These are phyloP conservation scores for Tylochromis polylepis DNA, from an alignment of 2,113 vertebrate species.

Conservation along the genomic window DNA sequence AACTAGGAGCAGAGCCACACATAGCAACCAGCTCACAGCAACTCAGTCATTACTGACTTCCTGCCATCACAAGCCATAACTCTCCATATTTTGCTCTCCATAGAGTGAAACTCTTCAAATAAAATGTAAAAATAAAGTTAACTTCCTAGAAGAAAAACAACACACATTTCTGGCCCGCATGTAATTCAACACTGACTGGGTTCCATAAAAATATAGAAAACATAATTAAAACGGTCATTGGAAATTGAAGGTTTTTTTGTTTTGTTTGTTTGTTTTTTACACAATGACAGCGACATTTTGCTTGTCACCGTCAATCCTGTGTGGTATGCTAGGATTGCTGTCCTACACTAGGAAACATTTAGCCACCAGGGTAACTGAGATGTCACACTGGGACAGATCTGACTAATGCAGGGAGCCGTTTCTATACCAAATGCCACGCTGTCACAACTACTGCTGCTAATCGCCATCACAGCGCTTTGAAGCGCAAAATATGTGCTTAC, in stretches of 20 bases:
- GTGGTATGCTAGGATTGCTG: neutral
- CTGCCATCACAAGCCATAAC: neutral
- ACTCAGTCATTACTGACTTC: conserved; percentile 15
- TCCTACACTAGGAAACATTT: neutral
- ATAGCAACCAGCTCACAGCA: neutral
- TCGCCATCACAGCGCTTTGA: conserved; percentile 13
- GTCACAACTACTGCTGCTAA: neutral
- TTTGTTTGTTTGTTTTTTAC: fast-evolving
- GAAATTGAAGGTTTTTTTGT: no score
- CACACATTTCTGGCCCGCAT: neutral
- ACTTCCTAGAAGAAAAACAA: neutral
- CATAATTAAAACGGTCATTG: neutral
- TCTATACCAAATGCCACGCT: conserved; percentile 16
- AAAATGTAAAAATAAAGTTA: neutral
- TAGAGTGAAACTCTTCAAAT: neutral
- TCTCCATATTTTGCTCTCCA: neutral
- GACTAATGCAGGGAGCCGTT: neutral
- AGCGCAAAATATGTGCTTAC: neutral
- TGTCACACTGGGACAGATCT: neutral
- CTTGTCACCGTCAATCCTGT: neutral
- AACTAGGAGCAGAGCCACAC: conserved; percentile 6
- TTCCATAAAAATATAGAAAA: neutral
- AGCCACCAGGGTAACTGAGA: neutral
- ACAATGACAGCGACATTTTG: neutral
- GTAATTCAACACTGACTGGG: neutral